A percentile compares a stretch with the other conserved stretches of the same genome.
Conservation (phyloP, 2,797 vertebrate species). For the Dipus sagitta region DNA sequence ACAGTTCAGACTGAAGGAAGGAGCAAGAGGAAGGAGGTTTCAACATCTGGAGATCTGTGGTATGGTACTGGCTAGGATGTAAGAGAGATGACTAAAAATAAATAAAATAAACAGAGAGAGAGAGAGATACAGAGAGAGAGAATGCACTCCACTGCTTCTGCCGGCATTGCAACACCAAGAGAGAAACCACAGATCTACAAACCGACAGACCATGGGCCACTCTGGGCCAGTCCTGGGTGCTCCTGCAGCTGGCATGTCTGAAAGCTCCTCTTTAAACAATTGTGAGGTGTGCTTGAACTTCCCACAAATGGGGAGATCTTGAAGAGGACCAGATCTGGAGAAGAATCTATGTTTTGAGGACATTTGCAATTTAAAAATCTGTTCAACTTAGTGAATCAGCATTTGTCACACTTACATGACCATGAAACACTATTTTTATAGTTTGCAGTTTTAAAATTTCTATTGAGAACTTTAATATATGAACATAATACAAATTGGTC, state of each 20-base stretch:
- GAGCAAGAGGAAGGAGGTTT: not conserved
- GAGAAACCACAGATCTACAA: not conserved
- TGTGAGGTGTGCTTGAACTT: not conserved
- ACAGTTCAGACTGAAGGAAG: not conserved
- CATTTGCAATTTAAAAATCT: constrained; percentile 34
- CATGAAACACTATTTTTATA: not conserved
- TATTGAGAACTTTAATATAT: too few relatives aligned
- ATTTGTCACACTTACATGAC: constrained; percentile 29
- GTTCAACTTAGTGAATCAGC: constrained; percentile 36
- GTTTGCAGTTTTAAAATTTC: too few relatives aligned
- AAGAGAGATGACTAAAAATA: not conserved
- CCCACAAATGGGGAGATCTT: constrained; percentile 41
- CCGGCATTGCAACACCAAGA: not conserved
- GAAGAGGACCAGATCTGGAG: constrained; percentile 48
- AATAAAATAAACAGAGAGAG: too few relatives aligned
- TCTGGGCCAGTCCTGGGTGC: not conserved
- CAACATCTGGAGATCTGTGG: not conserved
- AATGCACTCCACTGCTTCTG: not conserved
- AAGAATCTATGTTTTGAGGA: constrained; percentile 48
- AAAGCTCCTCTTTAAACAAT: constrained; percentile 55
- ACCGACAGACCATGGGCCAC: not conserved
- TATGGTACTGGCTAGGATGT: fast-evolving
- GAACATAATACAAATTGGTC: too few relatives aligned
- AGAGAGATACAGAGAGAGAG: too few relatives aligned
- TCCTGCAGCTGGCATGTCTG: constrained; percentile 22